These are phyloP conservation scores for Brachyopa scutellaris DNA, from an alignment of 2,888 invertebrate genomes.

Conservation along the genomic window DNA sequence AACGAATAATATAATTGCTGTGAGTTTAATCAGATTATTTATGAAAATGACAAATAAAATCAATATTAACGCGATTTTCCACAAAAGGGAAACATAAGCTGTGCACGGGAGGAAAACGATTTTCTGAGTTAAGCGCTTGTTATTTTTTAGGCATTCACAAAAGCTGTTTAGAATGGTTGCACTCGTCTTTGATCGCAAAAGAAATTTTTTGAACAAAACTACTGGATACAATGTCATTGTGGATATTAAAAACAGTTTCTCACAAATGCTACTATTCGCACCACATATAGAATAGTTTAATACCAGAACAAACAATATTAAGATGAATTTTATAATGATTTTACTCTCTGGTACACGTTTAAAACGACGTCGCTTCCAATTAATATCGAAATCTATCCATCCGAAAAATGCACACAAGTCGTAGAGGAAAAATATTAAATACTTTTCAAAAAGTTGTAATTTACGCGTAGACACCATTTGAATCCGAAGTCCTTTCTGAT, in stretches of 20 bases:
- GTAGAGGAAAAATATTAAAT: not conserved
- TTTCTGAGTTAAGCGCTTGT: not conserved
- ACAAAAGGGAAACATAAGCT: not conserved
- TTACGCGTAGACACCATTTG: no score
- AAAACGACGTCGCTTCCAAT: not conserved
- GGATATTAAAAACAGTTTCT: not conserved
- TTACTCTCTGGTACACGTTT: not conserved
- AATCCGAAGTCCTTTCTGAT: not conserved
- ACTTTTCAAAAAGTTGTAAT: not conserved
- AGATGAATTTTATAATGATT: not conserved
- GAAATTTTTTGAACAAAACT: not conserved
- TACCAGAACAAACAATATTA: not conserved
- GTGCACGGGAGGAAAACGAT: not conserved
- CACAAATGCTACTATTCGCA: not conserved
- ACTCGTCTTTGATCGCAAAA: not conserved
- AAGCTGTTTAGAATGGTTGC: not conserved
- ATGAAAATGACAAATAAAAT: not conserved
- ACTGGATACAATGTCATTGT: not conserved
- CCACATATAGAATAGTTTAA: not conserved
- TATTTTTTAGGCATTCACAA: not conserved
- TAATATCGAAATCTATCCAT: not conserved
- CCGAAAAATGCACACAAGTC: not conserved
- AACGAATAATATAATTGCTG: not conserved
- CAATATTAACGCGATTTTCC: not conserved
- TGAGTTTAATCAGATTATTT: not conserved